phyloP scores from a whole-genome alignment of 2,113 vertebrate genomes.

The Gymnarchus niloticus region DNA sequence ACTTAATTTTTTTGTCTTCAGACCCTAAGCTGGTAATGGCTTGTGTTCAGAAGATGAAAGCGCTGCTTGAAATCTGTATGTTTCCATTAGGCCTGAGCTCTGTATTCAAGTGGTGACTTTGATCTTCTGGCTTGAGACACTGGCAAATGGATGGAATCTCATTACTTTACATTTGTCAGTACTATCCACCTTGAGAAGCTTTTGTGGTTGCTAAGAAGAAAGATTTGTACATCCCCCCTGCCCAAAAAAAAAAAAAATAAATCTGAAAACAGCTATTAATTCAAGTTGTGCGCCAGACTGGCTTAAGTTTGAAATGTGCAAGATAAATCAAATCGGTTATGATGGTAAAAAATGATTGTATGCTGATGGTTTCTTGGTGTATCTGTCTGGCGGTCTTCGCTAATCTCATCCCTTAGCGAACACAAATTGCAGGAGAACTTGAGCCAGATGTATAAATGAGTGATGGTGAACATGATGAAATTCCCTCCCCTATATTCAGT shows the following conservation, averaged over 20 bases:
- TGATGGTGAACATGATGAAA: neutral
- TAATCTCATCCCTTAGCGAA: neutral
- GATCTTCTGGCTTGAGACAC: neutral
- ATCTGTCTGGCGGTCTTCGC: neutral
- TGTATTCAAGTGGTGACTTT: conserved; percentile 12
- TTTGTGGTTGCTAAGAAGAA: conserved; percentile 4
- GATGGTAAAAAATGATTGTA: conserved; percentile 11
- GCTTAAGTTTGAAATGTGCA: neutral
- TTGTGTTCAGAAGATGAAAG: conserved; percentile 11
- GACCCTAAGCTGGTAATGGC: neutral
- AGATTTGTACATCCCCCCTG: neutral
- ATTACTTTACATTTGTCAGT: conserved; percentile 10
- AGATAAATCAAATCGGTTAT: neutral
- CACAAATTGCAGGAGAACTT: neutral
- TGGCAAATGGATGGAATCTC: conserved; percentile 9
- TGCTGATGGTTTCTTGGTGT: neutral
- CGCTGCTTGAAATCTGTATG: neutral
- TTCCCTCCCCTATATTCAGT: neutral
- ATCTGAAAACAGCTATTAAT: conserved; percentile 1
- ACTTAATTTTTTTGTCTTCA: conserved; percentile 16
- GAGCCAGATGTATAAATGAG: conserved; percentile 3
- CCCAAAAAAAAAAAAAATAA: neutral
- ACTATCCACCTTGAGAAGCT: neutral
- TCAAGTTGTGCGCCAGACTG: neutral
- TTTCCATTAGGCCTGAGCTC: conserved; percentile 8